Percentiles rank a stretch among this genome's conserved stretches.
Evolutionary conservation across 2,888 invertebrate species (phyloP).

Genomic region (Brachynemurus nebulosus): DNA sequence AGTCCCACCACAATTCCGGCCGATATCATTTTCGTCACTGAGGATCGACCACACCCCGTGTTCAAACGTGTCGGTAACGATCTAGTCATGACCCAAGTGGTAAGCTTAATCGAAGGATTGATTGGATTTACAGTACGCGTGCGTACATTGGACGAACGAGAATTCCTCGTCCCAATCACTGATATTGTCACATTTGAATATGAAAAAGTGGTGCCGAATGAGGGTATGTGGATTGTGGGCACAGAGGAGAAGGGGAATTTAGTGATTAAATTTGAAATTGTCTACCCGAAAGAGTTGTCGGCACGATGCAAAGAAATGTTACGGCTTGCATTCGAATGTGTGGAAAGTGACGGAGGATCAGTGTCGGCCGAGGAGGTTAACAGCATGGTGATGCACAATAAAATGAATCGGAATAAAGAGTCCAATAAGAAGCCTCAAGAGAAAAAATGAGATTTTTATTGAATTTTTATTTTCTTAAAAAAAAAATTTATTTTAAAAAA

Average conservation of each 20-base stretch:
- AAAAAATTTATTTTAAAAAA: no score
- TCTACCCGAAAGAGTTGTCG: slow-evolving; percentile 40
- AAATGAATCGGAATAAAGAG: slow-evolving; percentile 30
- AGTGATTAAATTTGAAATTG: slow-evolving; percentile 49
- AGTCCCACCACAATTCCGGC: slow-evolving; percentile 58
- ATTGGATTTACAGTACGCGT: slow-evolving; percentile 48
- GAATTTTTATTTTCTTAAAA: no score
- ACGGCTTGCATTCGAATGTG: slow-evolving; percentile 27
- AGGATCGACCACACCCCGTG: slow-evolving; percentile 53
- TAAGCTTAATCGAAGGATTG: slow-evolving; percentile 56
- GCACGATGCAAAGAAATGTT: slow-evolving; percentile 32
- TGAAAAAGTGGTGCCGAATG: slow-evolving; percentile 50
- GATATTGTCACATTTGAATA: slow-evolving; percentile 60
- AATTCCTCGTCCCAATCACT: slow-evolving; percentile 50
- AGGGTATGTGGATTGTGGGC: slow-evolving; percentile 57
- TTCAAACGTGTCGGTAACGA: slow-evolving; percentile 54
- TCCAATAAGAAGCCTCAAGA: slow-evolving; percentile 29
- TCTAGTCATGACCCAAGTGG: slow-evolving; percentile 42
- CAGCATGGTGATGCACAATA: slow-evolving; percentile 31
- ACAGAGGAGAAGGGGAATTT: slow-evolving; percentile 51
- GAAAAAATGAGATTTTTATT: no score
- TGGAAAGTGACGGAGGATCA: slow-evolving; percentile 26
- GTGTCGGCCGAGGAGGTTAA: slow-evolving; percentile 29
- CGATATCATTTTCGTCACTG: slow-evolving; percentile 59
- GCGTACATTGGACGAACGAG: slow-evolving; percentile 54